Conservation (phyloP, 1,140 invertebrate genomes). For the Cydia pomonella region DNA sequence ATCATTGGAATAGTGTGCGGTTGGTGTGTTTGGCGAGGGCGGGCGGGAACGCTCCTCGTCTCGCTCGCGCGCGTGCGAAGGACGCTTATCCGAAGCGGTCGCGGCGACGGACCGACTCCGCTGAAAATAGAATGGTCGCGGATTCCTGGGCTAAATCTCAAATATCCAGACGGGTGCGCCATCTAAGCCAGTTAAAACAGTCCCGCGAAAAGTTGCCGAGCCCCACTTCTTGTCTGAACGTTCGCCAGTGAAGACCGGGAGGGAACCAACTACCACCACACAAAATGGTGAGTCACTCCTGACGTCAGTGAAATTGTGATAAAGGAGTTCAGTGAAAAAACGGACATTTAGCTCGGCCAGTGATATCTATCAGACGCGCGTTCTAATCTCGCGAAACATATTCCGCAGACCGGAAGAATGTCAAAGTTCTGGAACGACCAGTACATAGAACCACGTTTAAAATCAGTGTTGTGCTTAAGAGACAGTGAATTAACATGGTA, state of each 20-base stretch:
- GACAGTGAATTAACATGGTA: slow-evolving; percentile 62
- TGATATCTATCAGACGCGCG: slow-evolving; percentile 50
- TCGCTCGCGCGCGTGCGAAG: slow-evolving; percentile 54
- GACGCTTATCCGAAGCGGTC: slow-evolving; percentile 50
- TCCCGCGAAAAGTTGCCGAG: slow-evolving; percentile 82
- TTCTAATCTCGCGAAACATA: slow-evolving; percentile 50
- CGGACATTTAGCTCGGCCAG: slow-evolving; percentile 61
- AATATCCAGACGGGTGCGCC: slow-evolving; percentile 83
- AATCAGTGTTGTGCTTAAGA: slow-evolving; percentile 65
- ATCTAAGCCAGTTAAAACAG: slow-evolving; percentile 88
- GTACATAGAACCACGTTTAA: slow-evolving; percentile 35
- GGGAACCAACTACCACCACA: slow-evolving; percentile 80
- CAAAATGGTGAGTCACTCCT: slow-evolving; percentile 84
- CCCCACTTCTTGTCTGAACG: slow-evolving; percentile 88
- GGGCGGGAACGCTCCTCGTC: slow-evolving; percentile 69
- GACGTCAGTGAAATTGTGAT: slow-evolving; percentile 72
- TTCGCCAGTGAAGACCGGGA: slow-evolving; percentile 84
- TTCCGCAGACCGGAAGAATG: slow-evolving; percentile 73
- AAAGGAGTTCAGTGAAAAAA: slow-evolving; percentile 69
- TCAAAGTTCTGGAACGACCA: slow-evolving; percentile 44
- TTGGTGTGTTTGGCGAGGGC: slow-evolving; percentile 39
- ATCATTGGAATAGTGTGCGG: slow-evolving; percentile 61
- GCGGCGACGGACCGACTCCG: slow-evolving; percentile 64
- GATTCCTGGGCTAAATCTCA: slow-evolving; percentile 82
- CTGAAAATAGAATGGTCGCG: slow-evolving; percentile 80